A percentile compares a stretch with the other conserved stretches of the same genome.
These are phyloP conservation scores for Chaetops frenatus DNA, from an alignment of 2,113 vertebrate species.

Conservation along the genomic window DNA sequence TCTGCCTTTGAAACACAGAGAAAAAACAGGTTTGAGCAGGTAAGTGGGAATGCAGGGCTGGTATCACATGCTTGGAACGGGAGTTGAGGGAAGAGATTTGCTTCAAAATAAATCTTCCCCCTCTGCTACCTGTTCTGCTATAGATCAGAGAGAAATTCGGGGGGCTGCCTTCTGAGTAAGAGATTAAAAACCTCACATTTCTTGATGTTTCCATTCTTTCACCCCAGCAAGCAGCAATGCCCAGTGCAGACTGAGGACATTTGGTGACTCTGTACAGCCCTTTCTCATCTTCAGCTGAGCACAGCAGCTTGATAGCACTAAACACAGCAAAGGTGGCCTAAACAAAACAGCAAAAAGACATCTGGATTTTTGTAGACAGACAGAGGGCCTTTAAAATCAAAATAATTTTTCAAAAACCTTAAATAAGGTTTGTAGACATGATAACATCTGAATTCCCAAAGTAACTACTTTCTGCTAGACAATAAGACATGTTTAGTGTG, in stretches of 20 bases:
- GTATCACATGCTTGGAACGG: background rate
- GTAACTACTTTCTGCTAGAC: background rate
- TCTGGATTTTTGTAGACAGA: background rate
- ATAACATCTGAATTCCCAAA: background rate
- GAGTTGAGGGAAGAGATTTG: background rate
- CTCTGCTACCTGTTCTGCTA: background rate
- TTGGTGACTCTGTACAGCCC: background rate
- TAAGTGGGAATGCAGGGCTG: background rate
- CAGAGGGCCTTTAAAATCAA: background rate
- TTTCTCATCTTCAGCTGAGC: background rate
- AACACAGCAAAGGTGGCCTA: background rate
- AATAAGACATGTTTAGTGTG: background rate
- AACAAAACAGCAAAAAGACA: background rate
- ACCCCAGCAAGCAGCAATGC: background rate
- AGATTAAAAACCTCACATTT: background rate
- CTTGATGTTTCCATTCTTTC: background rate
- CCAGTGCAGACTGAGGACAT: background rate
- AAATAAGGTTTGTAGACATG: background rate
- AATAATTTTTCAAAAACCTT: background rate
- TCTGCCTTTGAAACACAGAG: background rate
- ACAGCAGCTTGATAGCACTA: rapidly evolving
- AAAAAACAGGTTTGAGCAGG: background rate
- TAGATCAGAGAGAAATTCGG: background rate
- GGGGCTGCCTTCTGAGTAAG: background rate
- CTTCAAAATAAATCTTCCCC: background rate